Conservation (phyloP, 2,113 vertebrate genomes). For the Isurus oxyrinchus region DNA sequence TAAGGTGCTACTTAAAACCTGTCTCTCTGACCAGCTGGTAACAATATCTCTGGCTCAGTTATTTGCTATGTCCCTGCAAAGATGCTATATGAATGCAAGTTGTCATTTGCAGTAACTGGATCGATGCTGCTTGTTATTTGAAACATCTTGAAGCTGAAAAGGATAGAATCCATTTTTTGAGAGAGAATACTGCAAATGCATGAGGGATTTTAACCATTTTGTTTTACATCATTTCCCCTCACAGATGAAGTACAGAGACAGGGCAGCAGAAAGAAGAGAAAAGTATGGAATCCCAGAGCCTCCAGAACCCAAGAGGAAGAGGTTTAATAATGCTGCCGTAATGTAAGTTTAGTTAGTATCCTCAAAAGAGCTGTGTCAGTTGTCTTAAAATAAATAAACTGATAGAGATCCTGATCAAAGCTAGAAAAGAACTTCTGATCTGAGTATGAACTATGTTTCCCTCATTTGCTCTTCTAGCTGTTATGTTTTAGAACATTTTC, state of each 20-base stretch:
- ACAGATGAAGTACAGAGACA: conserved; percentile 65
- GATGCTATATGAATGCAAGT: not conserved
- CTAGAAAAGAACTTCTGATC: not conserved
- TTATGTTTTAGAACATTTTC: not conserved
- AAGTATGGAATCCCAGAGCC: conserved; percentile 60
- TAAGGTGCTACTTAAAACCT: not conserved
- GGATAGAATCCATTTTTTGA: not conserved
- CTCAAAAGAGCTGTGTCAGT: not conserved
- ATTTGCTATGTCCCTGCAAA: not conserved
- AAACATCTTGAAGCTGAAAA: not conserved
- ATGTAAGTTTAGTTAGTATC: conserved; percentile 45
- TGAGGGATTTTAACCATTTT: not conserved
- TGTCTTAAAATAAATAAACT: not conserved
- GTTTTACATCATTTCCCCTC: not conserved
- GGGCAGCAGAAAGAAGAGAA: conserved; percentile 59
- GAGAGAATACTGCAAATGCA: not conserved
- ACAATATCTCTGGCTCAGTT: not conserved
- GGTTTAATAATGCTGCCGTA: conserved; percentile 75
- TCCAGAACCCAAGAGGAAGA: conserved; percentile 87
- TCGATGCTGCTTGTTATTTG: not conserved
- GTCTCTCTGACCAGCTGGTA: not conserved
- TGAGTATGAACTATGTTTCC: not conserved
- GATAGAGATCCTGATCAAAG: not conserved
- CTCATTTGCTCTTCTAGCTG: not conserved
- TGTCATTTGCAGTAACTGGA: not conserved